Evolutionary conservation across 2,888 invertebrate genomes (phyloP), one percentile per base, ranked within the genome.

Genomic region (Lagria hirta): DNA sequence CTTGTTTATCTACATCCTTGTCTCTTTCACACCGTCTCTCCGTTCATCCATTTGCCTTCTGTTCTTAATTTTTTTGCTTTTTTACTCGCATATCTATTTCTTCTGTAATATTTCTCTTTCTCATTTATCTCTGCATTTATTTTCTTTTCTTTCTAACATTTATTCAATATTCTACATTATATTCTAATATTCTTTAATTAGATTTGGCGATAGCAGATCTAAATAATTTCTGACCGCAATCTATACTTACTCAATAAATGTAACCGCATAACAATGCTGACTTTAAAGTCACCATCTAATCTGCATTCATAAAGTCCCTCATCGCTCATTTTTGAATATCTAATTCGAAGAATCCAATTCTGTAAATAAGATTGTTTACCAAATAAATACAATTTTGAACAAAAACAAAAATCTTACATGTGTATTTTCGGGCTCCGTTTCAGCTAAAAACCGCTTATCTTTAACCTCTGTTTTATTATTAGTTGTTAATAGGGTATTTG

Each of bases 221-320:
- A 7, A 24, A n/a, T n/a, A n/a, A n/a, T n/a, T n/a, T n/a, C n/a
- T n/a, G n/a, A n/a, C n/a, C n/a, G n/a, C n/a, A n/a, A n/a, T n/a
- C n/a, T n/a, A n/a, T n/a, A 75, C 80, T 78, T 66, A 83, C 83
- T 82, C 45, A 81, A 79, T 55, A 84, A 73, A 34, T 79, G 76
- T 3, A 84, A 73, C 52, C 78, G 78, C 58, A 82, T 78, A 68
- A 80, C 81, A 60, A 83, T 76, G 61, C 81, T 82, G 5, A 80
- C 78, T 26, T 81, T 81, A 4, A 82, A 82, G 65, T 81, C 80
- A 5, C 80, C 81, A 3, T 81, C 81, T 34, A 83, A 77, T 69
- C 82, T 82, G 62, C 84, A 83, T 66, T 83, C 82, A 60, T 83
- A 83, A 56, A 80, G 73, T 0, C 83, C 83, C 16, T 11, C 16